Conservation (phyloP, 2,888 invertebrate species). For the Tenthredo mesomela region DNA sequence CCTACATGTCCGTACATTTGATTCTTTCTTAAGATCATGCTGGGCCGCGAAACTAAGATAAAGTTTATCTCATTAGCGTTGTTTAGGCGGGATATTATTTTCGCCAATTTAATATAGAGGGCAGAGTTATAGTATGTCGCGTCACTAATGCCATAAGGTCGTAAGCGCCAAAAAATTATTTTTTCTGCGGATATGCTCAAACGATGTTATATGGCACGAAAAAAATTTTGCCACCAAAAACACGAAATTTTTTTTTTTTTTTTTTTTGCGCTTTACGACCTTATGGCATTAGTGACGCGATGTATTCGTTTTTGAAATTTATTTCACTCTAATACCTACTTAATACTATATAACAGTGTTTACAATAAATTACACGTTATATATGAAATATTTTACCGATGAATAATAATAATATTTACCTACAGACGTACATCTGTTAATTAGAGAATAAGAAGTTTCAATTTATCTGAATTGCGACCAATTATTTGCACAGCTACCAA, state of each 20-base stretch:
- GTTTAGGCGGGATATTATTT: background rate
- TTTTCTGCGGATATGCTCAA: too few relatives aligned
- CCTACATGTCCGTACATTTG: constrained; percentile 49
- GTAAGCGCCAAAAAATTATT: too few relatives aligned
- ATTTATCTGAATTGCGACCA: background rate
- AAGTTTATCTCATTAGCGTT: background rate
- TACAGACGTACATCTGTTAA: background rate
- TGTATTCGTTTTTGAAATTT: background rate
- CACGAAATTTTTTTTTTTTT: too few relatives aligned
- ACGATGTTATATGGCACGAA: too few relatives aligned
- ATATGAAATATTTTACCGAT: background rate
- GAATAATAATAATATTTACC: background rate
- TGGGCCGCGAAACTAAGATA: background rate
- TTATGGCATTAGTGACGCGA: too few relatives aligned
- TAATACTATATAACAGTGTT: background rate
- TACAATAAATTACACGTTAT: background rate
- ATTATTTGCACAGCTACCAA: constrained; percentile 3
- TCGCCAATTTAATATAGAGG: background rate
- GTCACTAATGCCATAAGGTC: too few relatives aligned
- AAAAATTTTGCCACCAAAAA: too few relatives aligned
- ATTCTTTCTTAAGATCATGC: background rate
- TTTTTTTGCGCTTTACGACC: too few relatives aligned
- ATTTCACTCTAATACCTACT: too few relatives aligned
- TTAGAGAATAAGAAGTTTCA: background rate
- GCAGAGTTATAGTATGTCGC: too few relatives aligned